phyloP scores from a whole-genome alignment of 2,113 vertebrate species.

The Campylomormyrus numenius region DNA sequence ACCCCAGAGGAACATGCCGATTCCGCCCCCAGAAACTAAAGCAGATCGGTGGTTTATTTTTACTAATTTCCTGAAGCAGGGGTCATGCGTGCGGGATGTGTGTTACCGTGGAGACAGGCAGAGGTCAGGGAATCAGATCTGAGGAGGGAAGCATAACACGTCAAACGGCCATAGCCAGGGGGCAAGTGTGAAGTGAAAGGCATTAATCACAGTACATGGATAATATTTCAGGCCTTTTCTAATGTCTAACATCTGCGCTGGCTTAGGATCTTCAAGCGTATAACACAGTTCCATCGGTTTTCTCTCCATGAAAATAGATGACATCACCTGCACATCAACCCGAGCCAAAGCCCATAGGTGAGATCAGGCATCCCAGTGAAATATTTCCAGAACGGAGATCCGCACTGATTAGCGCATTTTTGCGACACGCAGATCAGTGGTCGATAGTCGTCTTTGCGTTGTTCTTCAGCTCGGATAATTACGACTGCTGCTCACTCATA shows the following conservation, averaged over 20 bases:
- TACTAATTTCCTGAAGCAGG: background rate
- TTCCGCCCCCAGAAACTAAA: background rate
- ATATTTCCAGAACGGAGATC: background rate
- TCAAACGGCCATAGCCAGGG: background rate
- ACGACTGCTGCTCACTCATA: background rate
- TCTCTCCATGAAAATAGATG: slow-evolving; percentile 7
- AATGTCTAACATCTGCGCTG: slow-evolving; percentile 16
- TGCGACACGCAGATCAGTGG: no score
- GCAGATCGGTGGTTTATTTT: background rate
- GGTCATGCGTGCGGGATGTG: background rate
- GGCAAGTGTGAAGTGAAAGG: background rate
- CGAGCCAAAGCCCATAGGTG: background rate
- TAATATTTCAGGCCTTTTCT: slow-evolving; percentile 9
- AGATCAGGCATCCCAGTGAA: background rate
- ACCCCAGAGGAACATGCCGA: background rate
- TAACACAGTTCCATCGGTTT: background rate
- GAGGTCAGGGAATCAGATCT: slow-evolving; percentile 14
- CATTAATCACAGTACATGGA: slow-evolving; percentile 6
- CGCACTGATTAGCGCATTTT: background rate
- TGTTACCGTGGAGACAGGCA: background rate
- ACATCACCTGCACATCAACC: background rate
- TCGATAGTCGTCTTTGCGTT: background rate
- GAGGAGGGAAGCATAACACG: background rate
- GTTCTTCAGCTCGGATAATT: background rate
- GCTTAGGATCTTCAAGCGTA: background rate